Base-by-base conservation (phyloP, 1,140 invertebrate genomes). In the Gonatopus flavifemur region DNA sequence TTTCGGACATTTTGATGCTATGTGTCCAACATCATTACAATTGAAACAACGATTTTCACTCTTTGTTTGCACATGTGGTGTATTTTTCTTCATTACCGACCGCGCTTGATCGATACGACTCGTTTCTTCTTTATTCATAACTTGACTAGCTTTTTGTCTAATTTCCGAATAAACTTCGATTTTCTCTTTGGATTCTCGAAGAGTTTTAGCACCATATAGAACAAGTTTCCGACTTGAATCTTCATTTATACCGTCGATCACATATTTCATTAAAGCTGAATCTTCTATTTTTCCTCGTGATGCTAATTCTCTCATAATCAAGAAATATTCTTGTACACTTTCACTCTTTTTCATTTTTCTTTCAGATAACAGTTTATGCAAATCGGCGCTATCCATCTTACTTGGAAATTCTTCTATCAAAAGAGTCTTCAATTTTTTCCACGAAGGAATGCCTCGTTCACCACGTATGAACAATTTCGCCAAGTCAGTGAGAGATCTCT, bases 261-360 rank as follows among this genome's bases (percentile, higher is more conserved):
- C 31, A 16, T 64, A 58, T 28, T 61, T 49, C 3, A 64, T 50
- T 1, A 70, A 9, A 0, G 55, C 55, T 52, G 52, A 3, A 50
- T 55, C 39, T 37, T 69, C 62, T 2, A 69, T 56, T 0, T 55
- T 58, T 12, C 47, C 55, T 41, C 57, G 7, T n/a, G 24, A 49
- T 1, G 62, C 67, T 8, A 71, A 32, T 57, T 71, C 67, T 15
- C 55, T 60, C 60, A 72, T 72, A 0, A 50, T 24, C 0, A 69
- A 24, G n/a, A 64, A 57, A 58, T 73, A 72, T 57, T 73, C 66
- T 44, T 70, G 63, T 1, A 64, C 19, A 0, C 57, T 49, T 49
- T 69, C 63, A 18, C 62, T 52, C 13, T 33, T 40, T 13, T 53
- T 62, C 43, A 58, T 66, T 42, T 47, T 54, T 51, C 63, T 46